Base-by-base conservation (phyloP, 2,113 vertebrate species). In the Ptychochromis oligacanthus region DNA sequence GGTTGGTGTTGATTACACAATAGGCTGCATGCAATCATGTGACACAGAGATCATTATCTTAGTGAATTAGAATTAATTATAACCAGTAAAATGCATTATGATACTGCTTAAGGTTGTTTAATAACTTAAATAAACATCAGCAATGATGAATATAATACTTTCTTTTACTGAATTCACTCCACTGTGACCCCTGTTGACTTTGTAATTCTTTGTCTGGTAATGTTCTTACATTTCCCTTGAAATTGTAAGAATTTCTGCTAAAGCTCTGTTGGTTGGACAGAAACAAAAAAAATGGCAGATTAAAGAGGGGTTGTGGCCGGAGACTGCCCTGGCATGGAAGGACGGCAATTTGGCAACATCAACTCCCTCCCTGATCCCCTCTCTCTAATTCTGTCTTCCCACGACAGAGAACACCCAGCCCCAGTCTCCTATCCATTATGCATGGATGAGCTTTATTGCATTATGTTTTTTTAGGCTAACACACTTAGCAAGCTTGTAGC, bases 401-500 rank as follows among this genome's bases (percentile, higher is more conserved):
- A 43, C 49, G 83, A 87, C 84, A 85, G 64, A 75, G 70, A 58
- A 90, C 77, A 59, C 79, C 87, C 82, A 72, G 79, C 67, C 84
- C 61, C 49, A n/a, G 83, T 86, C 72, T 83, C 14, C 77, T 75
- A 89, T 92, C 86, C 87, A 93, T 93, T 93, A 94, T 95, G 89
- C 89, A 95, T 90, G 91, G 85, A 85, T 84, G 90, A 86, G 88
- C 81, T 92, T 92, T 92, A 93, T 94, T 93, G 92, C 92, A 95
- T 95, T 94, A 94, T 94, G 88, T 94, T 93, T 93, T 93, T 94
- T 91, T 91, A 89, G 86, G 88, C 89, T 94, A 93, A 93, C 91
- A 92, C 90, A 94, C 91, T 92, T 93, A 94, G 94, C 88, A 87
- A 86, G 90, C 89, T 91, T 91, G 93, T 91, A 94, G 91, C 91